phyloP scores from a whole-genome alignment of 1,140 invertebrate genomes.

The Bombus sylvicola region DNA sequence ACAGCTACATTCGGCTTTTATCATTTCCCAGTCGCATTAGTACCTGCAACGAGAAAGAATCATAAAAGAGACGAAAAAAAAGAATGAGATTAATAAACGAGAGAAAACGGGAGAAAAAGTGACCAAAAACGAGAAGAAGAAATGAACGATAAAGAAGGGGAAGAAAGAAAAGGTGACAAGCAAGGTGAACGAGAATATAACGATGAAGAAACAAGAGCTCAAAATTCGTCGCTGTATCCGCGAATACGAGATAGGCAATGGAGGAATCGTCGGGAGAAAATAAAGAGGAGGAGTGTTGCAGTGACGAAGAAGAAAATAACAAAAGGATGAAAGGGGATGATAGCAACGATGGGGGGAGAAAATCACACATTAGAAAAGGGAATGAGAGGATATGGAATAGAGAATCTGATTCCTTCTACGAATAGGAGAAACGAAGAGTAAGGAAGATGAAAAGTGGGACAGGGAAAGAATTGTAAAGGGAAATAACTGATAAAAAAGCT shows the following conservation, averaged over 20 bases:
- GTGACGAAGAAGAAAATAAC: not conserved
- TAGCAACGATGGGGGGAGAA: not conserved
- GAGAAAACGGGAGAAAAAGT: not conserved
- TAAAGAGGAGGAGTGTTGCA: not conserved
- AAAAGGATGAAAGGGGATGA: not conserved
- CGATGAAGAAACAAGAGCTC: no score
- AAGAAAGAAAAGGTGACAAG: no score
- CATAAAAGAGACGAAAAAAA: not conserved
- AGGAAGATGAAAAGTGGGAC: not conserved
- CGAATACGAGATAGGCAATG: no score
- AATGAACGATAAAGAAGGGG: no score
- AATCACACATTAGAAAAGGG: not conserved
- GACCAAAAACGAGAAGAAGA: not conserved
- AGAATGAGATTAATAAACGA: not conserved
- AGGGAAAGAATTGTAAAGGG: not conserved
- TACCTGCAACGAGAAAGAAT: conserved; percentile 47
- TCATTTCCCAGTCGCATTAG: conserved; percentile 66
- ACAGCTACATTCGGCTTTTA: conserved; percentile 61
- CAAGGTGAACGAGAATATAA: no score
- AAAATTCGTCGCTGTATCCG: no score
- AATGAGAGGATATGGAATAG: not conserved
- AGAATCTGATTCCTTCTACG: no score
- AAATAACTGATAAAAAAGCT: not conserved
- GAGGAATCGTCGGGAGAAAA: no score
- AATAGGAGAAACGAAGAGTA: not conserved